A percentile compares a stretch with the other conserved stretches of the same genome.
phyloP scores from a whole-genome alignment of 2,888 invertebrate species.

The Dynastes tityus region DNA sequence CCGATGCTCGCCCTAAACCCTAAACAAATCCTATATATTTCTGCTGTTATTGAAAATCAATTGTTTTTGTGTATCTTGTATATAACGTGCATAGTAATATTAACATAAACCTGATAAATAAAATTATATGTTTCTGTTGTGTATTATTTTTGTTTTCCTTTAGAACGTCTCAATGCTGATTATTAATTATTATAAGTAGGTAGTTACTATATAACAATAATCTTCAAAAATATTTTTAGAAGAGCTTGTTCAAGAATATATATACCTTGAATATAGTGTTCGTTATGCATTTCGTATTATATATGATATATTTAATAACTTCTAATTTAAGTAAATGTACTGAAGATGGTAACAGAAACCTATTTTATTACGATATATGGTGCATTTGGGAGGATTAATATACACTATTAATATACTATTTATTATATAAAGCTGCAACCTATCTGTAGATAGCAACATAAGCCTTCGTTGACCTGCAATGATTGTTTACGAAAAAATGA shows the following conservation, averaged over 20 bases:
- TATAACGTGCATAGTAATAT: neutral
- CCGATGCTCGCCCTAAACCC: too few relatives aligned
- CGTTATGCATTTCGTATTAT: slow-evolving; percentile 16
- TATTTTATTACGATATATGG: slow-evolving; percentile 27
- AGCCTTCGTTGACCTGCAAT: slow-evolving; percentile 16
- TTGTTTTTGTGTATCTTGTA: slow-evolving; percentile 4
- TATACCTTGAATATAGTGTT: neutral
- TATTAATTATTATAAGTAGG: neutral
- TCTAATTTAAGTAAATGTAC: slow-evolving; percentile 6
- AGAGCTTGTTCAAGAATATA: neutral
- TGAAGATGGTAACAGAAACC: slow-evolving; percentile 11
- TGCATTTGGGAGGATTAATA: neutral
- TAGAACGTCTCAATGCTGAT: too few relatives aligned
- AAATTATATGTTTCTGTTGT: too few relatives aligned
- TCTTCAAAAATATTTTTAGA: neutral
- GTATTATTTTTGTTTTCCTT: too few relatives aligned
- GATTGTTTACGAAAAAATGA: neutral
- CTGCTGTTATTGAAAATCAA: neutral
- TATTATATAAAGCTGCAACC: neutral
- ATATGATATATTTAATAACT: neutral
- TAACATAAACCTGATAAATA: neutral
- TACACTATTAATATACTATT: neutral
- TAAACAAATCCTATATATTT: neutral
- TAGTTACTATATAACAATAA: neutral
- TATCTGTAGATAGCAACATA: neutral